These are phyloP conservation scores for Lucilia cuprina DNA, from an alignment of 1,140 invertebrate genomes.

Conservation along the genomic window DNA sequence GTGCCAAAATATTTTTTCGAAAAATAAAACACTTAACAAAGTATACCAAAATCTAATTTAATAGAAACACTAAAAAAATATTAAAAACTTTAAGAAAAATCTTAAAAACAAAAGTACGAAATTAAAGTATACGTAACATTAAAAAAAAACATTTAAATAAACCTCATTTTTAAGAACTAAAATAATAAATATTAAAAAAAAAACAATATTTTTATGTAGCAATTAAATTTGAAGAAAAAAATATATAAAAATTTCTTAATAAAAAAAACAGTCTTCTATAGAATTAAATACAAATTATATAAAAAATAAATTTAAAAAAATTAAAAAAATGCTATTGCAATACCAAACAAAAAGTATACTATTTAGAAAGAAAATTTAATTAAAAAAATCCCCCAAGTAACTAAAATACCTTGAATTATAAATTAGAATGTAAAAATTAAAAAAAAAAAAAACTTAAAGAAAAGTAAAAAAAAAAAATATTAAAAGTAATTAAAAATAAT, in stretches of 20 bases:
- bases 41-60: slow-evolving; percentile 10
- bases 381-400: background rate
- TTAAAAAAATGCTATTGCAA: background rate
- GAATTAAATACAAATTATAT: background rate
- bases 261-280: background rate
- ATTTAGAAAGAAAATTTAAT: background rate
- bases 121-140: slow-evolving; percentile 14
- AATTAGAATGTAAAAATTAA: background rate
- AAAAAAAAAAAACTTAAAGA: background rate
- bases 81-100: background rate
- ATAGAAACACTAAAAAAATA: background rate
- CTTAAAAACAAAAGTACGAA: slow-evolving; percentile 23
- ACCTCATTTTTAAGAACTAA: slow-evolving; percentile 10
- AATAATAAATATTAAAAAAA: background rate
- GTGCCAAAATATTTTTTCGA: slow-evolving; percentile 14
- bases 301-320: background rate
- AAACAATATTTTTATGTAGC: background rate
- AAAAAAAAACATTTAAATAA: background rate
- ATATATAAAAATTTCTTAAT: background rate
- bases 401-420: background rate
- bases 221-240: background rate
- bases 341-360: background rate
- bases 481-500: background rate
- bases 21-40: background rate
- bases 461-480: background rate